Evolutionary conservation across 2,888 invertebrate genomes (phyloP).

Genomic region (Vannuccia rotundouncinata): DNA sequence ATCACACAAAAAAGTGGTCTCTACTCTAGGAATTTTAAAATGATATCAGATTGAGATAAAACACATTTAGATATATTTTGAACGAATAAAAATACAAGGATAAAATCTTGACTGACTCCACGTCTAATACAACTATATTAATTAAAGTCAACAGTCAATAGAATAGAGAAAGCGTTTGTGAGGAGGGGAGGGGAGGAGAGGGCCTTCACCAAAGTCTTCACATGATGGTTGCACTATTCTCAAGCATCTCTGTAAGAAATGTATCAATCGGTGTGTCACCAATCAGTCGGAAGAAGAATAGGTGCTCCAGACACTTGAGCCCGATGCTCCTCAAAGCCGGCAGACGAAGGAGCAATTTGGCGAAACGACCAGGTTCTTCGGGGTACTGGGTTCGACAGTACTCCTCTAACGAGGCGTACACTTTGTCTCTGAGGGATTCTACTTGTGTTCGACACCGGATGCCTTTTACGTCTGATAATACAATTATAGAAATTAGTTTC

Average conservation of each 20-base stretch:
- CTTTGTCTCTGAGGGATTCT: constrained; percentile 72
- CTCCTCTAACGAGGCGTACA: constrained; percentile 86
- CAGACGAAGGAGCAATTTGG: constrained; percentile 68
- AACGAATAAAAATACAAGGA: too few relatives aligned
- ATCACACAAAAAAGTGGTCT: too few relatives aligned
- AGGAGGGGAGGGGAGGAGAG: background rate
- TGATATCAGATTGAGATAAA: too few relatives aligned
- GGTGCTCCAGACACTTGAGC: constrained; percentile 84
- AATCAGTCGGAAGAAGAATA: constrained; percentile 85
- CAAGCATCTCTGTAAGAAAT: constrained; percentile 60
- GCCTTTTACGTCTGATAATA: background rate
- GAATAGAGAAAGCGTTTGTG: background rate
- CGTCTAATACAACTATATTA: too few relatives aligned
- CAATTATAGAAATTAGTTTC: too few relatives aligned
- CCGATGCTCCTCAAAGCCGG: constrained; percentile 57
- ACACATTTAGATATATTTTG: too few relatives aligned
- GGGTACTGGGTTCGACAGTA: constrained; percentile 81
- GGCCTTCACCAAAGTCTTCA: background rate
- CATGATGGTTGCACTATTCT: constrained; percentile 43
- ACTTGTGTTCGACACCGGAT: background rate
- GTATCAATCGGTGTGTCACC: constrained; percentile 77
- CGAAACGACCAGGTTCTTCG: constrained; percentile 86
- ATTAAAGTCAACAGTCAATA: too few relatives aligned
- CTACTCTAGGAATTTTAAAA: too few relatives aligned
- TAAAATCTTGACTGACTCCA: too few relatives aligned